A percentile compares a stretch with the other conserved stretches of the same genome.
These are phyloP conservation scores for Orthonevra nobilis DNA, from an alignment of 2,888 invertebrate species.

Conservation along the genomic window DNA sequence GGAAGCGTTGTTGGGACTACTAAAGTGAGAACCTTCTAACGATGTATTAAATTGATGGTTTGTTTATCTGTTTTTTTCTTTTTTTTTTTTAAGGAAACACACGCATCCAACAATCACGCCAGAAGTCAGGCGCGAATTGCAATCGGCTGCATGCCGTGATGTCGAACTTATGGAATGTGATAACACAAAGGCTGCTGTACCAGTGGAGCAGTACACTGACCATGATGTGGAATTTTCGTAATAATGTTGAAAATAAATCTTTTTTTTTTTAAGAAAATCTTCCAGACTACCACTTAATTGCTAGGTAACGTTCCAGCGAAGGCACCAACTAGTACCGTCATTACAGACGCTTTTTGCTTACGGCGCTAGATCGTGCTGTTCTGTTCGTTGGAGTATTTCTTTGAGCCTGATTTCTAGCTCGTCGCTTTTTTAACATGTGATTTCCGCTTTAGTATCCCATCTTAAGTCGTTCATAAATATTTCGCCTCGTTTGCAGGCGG, in stretches of 20 bases:
- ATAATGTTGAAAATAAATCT: slow-evolving; percentile 7
- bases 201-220: slow-evolving; percentile 49
- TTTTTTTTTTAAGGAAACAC: slow-evolving; percentile 77
- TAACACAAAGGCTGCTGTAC: slow-evolving; percentile 61
- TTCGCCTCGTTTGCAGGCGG: no score
- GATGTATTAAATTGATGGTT: background rate
- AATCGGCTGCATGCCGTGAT: slow-evolving; percentile 90
- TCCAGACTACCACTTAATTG: no score
- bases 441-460: no score
- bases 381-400: no score
- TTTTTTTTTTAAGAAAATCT: no score
- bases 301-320: no score
- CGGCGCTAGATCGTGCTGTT: no score
- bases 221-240: slow-evolving; percentile 52
- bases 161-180: slow-evolving; percentile 81
- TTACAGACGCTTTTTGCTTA: no score
- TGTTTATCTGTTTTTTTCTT: background rate
- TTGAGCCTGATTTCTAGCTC: no score
- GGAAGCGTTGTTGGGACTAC: slow-evolving; percentile 89
- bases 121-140: slow-evolving; percentile 92
- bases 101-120: slow-evolving; percentile 82
- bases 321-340: no score
- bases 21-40: slow-evolving; percentile 80
- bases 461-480: no score
- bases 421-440: no score